Conservation (phyloP, 2,888 invertebrate genomes). For the Hoplodrina ambigua region DNA sequence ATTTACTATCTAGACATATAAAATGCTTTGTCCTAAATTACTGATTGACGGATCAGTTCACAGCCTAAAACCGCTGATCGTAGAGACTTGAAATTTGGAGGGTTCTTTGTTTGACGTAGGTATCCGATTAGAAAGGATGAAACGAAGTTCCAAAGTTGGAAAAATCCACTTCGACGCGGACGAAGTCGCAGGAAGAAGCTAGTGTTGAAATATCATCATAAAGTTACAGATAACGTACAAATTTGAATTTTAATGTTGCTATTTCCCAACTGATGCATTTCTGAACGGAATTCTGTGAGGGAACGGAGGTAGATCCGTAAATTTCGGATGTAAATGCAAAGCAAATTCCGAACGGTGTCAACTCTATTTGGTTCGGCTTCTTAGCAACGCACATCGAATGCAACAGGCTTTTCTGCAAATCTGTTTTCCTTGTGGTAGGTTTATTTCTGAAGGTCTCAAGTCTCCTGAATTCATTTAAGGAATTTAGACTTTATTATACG, state of each 20-base stretch:
- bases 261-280: slow-evolving; percentile 33
- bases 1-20: too few relatives aligned
- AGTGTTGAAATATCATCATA: slow-evolving; percentile 3
- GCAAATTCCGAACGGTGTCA: slow-evolving; percentile 36
- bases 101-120: too few relatives aligned
- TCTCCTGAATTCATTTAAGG: background rate
- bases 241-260: slow-evolving; percentile 20
- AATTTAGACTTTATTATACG: background rate
- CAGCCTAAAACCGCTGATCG: too few relatives aligned
- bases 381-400: background rate
- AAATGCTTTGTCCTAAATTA: too few relatives aligned
- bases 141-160: too few relatives aligned
- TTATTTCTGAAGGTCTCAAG: background rate
- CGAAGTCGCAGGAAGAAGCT: too few relatives aligned
- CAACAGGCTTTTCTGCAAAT: slow-evolving; percentile 22
- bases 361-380: slow-evolving; percentile 20
- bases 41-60: too few relatives aligned
- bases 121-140: too few relatives aligned
- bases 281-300: slow-evolving; percentile 22
- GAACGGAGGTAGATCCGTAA: slow-evolving; percentile 6
- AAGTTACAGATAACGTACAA: background rate
- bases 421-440: background rate
- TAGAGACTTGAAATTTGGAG: too few relatives aligned
- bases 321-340: slow-evolving; percentile 38
- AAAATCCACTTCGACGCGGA: too few relatives aligned